Evolutionary conservation across 2,113 vertebrate species (phyloP).

Genomic region (Odocoileus hemionus): DNA sequence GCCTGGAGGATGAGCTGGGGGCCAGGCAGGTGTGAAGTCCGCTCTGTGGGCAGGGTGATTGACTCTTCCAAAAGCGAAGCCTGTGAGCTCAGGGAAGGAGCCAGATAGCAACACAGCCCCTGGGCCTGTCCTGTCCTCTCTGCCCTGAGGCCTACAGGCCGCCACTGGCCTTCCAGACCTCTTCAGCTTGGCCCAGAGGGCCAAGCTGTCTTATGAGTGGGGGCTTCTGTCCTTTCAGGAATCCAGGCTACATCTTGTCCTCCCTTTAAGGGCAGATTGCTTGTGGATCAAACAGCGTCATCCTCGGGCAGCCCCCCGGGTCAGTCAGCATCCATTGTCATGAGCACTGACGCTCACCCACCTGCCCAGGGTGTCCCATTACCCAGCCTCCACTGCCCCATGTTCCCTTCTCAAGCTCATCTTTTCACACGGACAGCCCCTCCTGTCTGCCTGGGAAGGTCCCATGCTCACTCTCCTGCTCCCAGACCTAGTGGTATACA

Average conservation of each 20-base stretch:
- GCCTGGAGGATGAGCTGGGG: not conserved
- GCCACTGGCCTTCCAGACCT: not conserved
- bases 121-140: not conserved
- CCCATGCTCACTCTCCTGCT: not conserved
- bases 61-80: not conserved
- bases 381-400: not conserved
- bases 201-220: not conserved
- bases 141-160: rapidly evolving
- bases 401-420: not conserved
- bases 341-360: not conserved
- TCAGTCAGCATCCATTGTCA: not conserved
- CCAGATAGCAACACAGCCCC: not conserved
- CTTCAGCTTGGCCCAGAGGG: not conserved
- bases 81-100: not conserved
- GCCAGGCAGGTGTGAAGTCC: not conserved
- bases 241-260: too few species aligned
- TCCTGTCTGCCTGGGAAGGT: not conserved
- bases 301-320: not conserved
- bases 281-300: not conserved
- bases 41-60: not conserved
- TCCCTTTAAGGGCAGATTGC: not conserved
- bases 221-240: not conserved
- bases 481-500: not conserved
- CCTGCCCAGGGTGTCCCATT: not conserved
- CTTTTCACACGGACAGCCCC: not conserved